phyloP scores from a whole-genome alignment of 1,140 invertebrate species.

The Temnothorax curvispinosus region DNA sequence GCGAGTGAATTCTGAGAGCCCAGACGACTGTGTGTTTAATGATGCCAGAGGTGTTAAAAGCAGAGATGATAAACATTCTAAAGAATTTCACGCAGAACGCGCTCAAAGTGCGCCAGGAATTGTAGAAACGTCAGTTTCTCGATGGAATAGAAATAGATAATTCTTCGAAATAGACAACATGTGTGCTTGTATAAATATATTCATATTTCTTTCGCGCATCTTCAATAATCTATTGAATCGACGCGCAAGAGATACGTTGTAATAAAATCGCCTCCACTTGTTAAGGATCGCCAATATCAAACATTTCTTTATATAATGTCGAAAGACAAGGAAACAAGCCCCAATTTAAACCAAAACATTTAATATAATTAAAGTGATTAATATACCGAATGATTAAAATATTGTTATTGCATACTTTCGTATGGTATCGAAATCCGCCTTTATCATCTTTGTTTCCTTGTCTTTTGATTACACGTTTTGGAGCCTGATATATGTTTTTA shows the following conservation, averaged over 20 bases:
- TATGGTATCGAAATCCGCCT: background rate
- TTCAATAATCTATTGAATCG: background rate
- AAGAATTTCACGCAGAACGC: background rate
- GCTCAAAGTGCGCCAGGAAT: constrained; percentile 56
- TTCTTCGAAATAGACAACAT: background rate
- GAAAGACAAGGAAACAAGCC: background rate
- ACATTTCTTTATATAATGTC: background rate
- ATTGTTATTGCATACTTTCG: background rate
- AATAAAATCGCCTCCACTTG: background rate
- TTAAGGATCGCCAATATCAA: background rate
- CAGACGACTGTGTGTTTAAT: background rate
- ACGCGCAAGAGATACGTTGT: background rate
- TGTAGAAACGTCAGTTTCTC: background rate
- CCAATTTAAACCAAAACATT: background rate
- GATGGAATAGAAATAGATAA: background rate
- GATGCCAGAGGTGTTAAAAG: background rate
- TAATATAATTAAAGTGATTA: background rate
- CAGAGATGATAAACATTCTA: background rate
- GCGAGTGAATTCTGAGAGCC: background rate
- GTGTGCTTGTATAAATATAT: background rate
- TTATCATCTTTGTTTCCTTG: background rate
- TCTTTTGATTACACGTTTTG: background rate
- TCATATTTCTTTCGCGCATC: background rate
- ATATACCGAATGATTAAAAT: background rate
- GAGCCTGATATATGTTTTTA: background rate